These are phyloP conservation scores for Zaprionus camerounensis DNA, from an alignment of 1,140 invertebrate species.

Conservation along the genomic window DNA sequence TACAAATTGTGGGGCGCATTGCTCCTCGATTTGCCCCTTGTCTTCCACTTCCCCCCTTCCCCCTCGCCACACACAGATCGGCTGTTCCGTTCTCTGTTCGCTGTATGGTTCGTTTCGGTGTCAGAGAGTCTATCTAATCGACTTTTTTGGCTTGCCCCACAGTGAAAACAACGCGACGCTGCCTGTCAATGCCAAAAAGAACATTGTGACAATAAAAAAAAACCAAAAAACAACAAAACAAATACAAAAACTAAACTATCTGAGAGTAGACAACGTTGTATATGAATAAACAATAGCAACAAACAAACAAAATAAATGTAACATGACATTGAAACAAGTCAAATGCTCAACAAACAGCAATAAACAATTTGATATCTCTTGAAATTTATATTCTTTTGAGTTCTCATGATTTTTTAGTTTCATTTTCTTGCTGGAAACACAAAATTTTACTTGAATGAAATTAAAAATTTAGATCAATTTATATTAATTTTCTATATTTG, in stretches of 20 bases:
- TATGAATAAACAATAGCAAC: conserved; percentile 33
- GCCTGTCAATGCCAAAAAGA: conserved; percentile 66
- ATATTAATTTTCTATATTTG: no score
- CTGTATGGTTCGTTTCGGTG: conserved; percentile 17
- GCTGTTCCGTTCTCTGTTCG: conserved; percentile 9
- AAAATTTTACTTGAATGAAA: conserved; percentile 61
- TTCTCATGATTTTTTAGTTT: neutral
- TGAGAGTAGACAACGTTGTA: conserved; percentile 5
- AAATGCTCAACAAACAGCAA: conserved; percentile 51
- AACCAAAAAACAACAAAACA: conserved; percentile 7
- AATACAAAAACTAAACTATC: conserved; percentile 29
- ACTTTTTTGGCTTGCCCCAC: conserved; percentile 56
- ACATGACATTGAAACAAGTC: conserved; percentile 79
- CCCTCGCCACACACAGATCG: no score
- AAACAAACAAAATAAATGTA: conserved; percentile 60
- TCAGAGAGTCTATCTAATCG: conserved; percentile 65
- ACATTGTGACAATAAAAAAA: conserved; percentile 37
- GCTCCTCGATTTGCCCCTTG: conserved; percentile 16
- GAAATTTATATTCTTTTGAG: neutral
- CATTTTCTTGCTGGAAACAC: conserved; percentile 49
- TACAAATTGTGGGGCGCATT: conserved; percentile 43
- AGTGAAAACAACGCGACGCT: conserved; percentile 31
- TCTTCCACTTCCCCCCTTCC: neutral
- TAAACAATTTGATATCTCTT: conserved; percentile 57
- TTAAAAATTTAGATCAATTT: neutral